These are phyloP conservation scores for Phragmatobia fuliginosa DNA, from an alignment of 2,888 invertebrate genomes.

Conservation along the genomic window DNA sequence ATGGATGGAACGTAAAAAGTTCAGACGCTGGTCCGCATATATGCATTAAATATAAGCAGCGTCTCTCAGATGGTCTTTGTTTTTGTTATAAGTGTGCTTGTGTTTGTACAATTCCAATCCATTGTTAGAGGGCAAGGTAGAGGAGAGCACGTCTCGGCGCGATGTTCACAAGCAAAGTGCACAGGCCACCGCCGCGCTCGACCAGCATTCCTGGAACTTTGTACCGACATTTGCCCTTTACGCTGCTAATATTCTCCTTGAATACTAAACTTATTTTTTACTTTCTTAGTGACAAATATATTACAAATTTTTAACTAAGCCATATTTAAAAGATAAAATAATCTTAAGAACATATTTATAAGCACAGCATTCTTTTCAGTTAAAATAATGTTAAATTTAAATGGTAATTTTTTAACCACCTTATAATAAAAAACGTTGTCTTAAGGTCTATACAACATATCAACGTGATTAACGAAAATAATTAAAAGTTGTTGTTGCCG, in stretches of 20 bases:
- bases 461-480: background rate
- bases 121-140: constrained; percentile 51
- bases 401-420: background rate
- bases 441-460: background rate
- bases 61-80: constrained; percentile 27
- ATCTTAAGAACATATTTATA: background rate
- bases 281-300: background rate
- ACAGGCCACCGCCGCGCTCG: constrained; percentile 42
- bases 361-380: background rate
- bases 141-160: constrained; percentile 32
- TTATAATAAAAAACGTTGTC: background rate
- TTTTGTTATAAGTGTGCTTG: constrained; percentile 44
- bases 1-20: constrained; percentile 23
- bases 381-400: no score
- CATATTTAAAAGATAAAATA: background rate
- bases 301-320: no score
- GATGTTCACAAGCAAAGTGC: constrained; percentile 26
- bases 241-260: constrained; percentile 56
- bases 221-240: constrained; percentile 56
- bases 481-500: background rate
- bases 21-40: constrained; percentile 33
- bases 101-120: constrained; percentile 62
- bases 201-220: constrained; percentile 62
- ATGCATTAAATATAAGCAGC: constrained; percentile 39
- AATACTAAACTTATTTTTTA: constrained; percentile 16